Evolutionary conservation across 2,113 vertebrate genomes (phyloP), one percentile per base, ranked within the genome.

Genomic region (Cricetomys ansorgei): DNA sequence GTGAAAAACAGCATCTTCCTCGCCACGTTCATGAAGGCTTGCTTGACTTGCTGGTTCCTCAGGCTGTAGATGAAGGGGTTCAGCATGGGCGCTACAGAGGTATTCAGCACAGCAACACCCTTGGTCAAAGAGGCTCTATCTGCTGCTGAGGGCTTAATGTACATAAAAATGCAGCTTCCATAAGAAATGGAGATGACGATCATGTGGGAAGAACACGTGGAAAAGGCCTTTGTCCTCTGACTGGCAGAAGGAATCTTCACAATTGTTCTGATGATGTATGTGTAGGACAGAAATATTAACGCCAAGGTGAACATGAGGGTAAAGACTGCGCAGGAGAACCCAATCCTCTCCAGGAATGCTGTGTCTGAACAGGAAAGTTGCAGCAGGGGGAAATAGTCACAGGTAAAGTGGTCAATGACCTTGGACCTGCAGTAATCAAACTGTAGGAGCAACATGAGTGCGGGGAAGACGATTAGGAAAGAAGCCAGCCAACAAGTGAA

Each of bases 1-100:
- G 11, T 81, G 80, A 81, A 89, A 94, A 55, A 91, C 1, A 53
- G 2, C 50, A 45, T 37, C 45, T 91, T 97, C 8, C 29, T 55
- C 11, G 17, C 65, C 81, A 94, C 59, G 8, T 92, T 67, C 69
- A 75, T 31, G 23, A 97, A 96, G 37, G 97, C 95, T 92, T 15
- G 53, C 59, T 96, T 97, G 21, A 97, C 97, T 65, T 97, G 96
- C n/a, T 97, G 73, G 86, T 97, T 94, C 67, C 89, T 59, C 7
- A 97, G 92, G 65, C 93, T 97, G 25, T 97, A 97, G 87, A 97
- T 97, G 40, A 97, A 95, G 11, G 95, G 96, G 45, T 98, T 98
- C 37, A 97, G 19, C 88, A 97, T 88, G 9, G 95, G 97, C 6
- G 94, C 89, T 70, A 95, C 62, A 31, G 96, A 97, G 23, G 91